A percentile compares a stretch with the other conserved stretches of the same genome.
Evolutionary conservation across 2,113 vertebrate species (phyloP).

Genomic region (Zosterops lateralis): DNA sequence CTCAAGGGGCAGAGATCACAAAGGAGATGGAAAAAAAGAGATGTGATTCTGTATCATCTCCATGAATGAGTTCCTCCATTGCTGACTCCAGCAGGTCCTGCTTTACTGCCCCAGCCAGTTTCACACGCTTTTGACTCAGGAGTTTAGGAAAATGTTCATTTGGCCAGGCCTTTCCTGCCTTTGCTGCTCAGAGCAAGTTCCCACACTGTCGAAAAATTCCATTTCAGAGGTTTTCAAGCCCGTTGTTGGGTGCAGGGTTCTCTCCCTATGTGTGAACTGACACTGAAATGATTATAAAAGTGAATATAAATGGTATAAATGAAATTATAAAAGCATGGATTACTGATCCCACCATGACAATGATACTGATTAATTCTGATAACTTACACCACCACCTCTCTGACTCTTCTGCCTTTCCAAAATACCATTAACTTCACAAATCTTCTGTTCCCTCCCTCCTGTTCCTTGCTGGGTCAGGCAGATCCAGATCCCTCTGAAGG

Average conservation of each 20-base stretch:
- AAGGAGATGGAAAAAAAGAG: background rate
- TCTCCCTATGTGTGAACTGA: background rate
- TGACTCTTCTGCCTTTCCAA: background rate
- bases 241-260: background rate
- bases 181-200: conserved; percentile 26
- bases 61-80: background rate
- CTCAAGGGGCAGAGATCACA: background rate
- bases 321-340: background rate
- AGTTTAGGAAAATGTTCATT: conserved; percentile 32
- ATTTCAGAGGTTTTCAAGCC: background rate
- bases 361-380: background rate
- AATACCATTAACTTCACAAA: background rate
- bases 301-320: background rate
- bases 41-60: background rate
- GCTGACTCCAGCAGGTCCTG: conserved; percentile 31
- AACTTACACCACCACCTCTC: background rate
- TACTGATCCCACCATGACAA: background rate
- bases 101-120: conserved; percentile 46
- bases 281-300: background rate
- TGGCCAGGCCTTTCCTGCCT: background rate
- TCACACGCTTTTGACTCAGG: background rate
- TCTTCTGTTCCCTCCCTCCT: background rate
- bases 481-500: background rate
- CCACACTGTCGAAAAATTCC: background rate
- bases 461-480: background rate